Evolutionary conservation across 2,113 vertebrate species (phyloP).

Genomic region (Cranoglanis bouderius): DNA sequence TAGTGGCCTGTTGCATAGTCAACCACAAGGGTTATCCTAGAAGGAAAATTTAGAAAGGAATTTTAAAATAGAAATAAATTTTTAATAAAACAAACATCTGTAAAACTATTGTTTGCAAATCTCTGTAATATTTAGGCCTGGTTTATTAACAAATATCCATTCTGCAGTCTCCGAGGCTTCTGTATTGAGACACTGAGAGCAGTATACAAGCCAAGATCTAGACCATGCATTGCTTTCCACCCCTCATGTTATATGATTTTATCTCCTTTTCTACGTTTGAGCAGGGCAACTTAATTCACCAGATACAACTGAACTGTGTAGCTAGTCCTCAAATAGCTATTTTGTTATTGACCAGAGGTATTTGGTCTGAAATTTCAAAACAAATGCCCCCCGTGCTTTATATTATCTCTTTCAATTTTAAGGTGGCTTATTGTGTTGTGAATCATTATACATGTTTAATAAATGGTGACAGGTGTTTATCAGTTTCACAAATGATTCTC

Average conservation of each 20-base stretch:
- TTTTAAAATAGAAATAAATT: neutral
- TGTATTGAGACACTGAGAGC: neutral
- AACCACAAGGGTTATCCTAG: neutral
- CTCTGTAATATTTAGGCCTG: neutral
- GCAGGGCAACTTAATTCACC: neutral
- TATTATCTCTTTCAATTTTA: neutral
- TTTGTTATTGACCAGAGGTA: neutral
- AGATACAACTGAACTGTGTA: neutral
- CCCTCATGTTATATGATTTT: neutral
- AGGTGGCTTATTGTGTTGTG: neutral
- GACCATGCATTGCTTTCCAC: neutral
- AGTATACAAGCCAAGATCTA: neutral
- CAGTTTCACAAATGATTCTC: neutral
- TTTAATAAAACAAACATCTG: neutral
- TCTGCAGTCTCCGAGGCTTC: neutral
- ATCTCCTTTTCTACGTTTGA: neutral
- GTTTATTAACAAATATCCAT: neutral
- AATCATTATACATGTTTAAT: neutral
- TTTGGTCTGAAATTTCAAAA: neutral
- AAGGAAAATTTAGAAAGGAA: neutral
- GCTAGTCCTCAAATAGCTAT: neutral
- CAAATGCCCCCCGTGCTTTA: neutral
- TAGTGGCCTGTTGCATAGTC: neutral
- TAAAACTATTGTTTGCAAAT: neutral
- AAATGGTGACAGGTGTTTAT: constrained; percentile 1